A percentile compares a stretch with the other conserved stretches of the same genome.
These are phyloP conservation scores for Penaeus japonicus DNA, from an alignment of 1,140 invertebrate genomes.

Conservation along the genomic window DNA sequence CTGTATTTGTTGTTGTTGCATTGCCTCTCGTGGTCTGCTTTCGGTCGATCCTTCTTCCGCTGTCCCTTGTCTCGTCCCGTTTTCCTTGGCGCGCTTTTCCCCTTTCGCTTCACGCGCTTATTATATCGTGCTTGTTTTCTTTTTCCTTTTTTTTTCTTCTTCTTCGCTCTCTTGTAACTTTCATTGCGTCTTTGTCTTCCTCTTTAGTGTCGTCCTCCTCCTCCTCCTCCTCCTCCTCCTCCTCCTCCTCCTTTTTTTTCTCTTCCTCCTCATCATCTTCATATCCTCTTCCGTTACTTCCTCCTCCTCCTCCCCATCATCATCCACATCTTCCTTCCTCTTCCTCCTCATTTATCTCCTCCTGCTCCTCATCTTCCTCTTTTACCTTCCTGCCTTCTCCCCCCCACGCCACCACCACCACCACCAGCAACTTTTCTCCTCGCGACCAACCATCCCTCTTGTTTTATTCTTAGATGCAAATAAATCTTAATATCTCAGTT, in stretches of 20 bases:
- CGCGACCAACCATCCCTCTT: background rate
- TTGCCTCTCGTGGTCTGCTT: background rate
- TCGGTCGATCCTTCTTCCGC: background rate
- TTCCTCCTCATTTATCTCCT: background rate
- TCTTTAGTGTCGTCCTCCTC: background rate
- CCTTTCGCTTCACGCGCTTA: background rate
- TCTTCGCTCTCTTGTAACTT: background rate
- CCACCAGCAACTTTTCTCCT: background rate
- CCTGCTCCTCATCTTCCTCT: background rate
- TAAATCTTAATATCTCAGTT: too few species aligned
- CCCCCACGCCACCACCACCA: background rate
- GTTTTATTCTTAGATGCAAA: background rate
- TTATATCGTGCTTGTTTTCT: background rate
- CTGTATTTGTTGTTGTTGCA: background rate
- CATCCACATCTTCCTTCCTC: background rate
- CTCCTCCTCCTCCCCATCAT: background rate
- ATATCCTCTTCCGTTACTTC: background rate
- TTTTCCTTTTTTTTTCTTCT: background rate
- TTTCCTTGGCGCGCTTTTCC: background rate
- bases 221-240: background rate
- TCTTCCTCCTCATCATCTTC: background rate
- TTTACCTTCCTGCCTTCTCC: background rate
- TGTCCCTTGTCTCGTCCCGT: background rate
- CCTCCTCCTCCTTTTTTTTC: background rate
- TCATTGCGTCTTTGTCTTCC: background rate